A percentile compares a stretch with the other conserved stretches of the same genome.
phyloP scores from a whole-genome alignment of 2,888 invertebrate genomes.

The Gryllus longicercus region DNA sequence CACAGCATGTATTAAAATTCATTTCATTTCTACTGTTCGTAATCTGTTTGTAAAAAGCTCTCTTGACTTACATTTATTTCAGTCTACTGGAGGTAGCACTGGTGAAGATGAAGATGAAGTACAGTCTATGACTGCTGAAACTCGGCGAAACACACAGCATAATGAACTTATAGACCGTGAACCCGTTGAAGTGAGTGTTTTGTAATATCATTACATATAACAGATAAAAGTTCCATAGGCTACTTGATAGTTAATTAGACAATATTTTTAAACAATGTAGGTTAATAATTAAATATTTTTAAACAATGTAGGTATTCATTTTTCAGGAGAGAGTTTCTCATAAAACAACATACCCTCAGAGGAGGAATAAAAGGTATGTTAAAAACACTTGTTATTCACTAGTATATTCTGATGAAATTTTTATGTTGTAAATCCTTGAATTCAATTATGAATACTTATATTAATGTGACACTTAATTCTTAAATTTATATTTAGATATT shows the following conservation, averaged over 20 bases:
- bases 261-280: no score
- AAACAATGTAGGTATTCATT: neutral
- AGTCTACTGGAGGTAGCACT: constrained; percentile 59
- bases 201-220: neutral
- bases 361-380: constrained; percentile 50
- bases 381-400: no score
- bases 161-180: constrained; percentile 50
- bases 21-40: neutral
- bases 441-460: no score
- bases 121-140: constrained; percentile 48
- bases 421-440: no score
- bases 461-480: no score
- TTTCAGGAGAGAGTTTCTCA: constrained; percentile 44
- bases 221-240: no score
- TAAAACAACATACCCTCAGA: constrained; percentile 46
- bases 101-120: constrained; percentile 54
- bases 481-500: no score
- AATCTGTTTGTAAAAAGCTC: neutral
- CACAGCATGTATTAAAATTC: neutral
- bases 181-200: constrained; percentile 32
- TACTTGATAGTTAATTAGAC: no score
- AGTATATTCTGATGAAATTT: no score
- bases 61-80: constrained; percentile 38
- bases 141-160: constrained; percentile 51
- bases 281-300: no score